Conservation (phyloP, 2,888 invertebrate genomes). For the Monopis laevigella region DNA sequence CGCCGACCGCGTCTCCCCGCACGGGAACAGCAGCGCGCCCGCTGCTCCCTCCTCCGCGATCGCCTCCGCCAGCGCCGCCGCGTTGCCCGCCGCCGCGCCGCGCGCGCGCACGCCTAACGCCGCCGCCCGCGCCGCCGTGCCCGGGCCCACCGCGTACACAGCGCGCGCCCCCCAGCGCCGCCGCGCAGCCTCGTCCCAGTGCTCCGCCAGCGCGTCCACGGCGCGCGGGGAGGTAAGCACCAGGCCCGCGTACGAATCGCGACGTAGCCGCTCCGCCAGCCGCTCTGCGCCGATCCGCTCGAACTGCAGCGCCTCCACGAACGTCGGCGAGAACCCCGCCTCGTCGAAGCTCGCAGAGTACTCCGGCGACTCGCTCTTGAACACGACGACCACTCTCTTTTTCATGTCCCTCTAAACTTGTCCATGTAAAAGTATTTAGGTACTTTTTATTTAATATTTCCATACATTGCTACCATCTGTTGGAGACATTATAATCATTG, state of each 20-base stretch:
- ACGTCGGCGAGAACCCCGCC: constrained; percentile 35
- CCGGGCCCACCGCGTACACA: constrained; percentile 47
- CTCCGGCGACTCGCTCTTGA: constrained; percentile 50
- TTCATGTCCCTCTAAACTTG: no score
- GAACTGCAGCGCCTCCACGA: constrained; percentile 52
- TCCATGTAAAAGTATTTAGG: no score
- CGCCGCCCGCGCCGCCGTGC: constrained; percentile 26
- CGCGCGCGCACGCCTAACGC: constrained; percentile 22
- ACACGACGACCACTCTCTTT: constrained; percentile 39
- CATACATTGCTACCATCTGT: no score
- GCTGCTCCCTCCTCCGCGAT: constrained; percentile 34
- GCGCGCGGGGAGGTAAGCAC: constrained; percentile 50
- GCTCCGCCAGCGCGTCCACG: constrained; percentile 40
- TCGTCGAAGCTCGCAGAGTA: constrained; percentile 40
- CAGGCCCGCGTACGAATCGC: constrained; percentile 32
- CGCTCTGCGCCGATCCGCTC: constrained; percentile 28
- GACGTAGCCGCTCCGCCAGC: constrained; percentile 31
- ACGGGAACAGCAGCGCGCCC: constrained; percentile 27
- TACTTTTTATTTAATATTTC: no score
- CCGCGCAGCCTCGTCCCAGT: constrained; percentile 42
- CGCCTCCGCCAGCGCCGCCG: constrained; percentile 39
- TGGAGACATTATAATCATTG: no score
- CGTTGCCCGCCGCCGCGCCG: constrained; percentile 40
- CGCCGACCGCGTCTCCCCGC: constrained; percentile 48
- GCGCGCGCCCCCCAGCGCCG: constrained; percentile 39